A percentile compares a stretch with the other conserved stretches of the same genome.
Evolutionary conservation across 1,140 invertebrate genomes (phyloP).

Genomic region (Drosophila sulfurigaster): DNA sequence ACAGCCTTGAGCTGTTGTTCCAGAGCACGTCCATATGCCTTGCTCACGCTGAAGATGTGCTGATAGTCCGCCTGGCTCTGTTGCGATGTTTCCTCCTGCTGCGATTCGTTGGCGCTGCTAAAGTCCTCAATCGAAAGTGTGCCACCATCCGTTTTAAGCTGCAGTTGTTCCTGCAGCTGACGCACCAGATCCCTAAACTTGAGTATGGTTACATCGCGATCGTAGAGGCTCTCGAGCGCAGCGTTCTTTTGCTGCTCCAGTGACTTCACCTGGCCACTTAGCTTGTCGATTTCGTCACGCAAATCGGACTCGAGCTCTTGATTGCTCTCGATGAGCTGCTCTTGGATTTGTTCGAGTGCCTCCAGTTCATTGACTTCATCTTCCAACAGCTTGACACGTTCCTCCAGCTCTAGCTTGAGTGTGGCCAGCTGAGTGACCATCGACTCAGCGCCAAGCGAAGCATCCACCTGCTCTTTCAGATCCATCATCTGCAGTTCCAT

Average conservation of each 20-base stretch:
- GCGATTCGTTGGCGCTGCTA: constrained; percentile 82
- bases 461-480: constrained; percentile 90
- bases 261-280: constrained; percentile 91
- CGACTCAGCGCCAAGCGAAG: constrained; percentile 97
- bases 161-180: constrained; percentile 91
- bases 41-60: constrained; percentile 94
- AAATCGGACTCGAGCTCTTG: constrained; percentile 96
- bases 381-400: constrained; percentile 93
- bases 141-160: constrained; percentile 59
- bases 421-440: constrained; percentile 98
- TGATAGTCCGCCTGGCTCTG: constrained; percentile 92
- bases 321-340: constrained; percentile 91
- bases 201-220: constrained; percentile 95
- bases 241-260: constrained; percentile 92
- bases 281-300: constrained; percentile 96
- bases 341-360: constrained; percentile 91
- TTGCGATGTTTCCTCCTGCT: constrained; percentile 79
- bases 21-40: constrained; percentile 95
- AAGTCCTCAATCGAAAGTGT: constrained; percentile 76
- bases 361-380: constrained; percentile 95
- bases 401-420: constrained; percentile 96
- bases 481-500: constrained; percentile 95
- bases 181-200: constrained; percentile 98
- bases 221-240: constrained; percentile 95
- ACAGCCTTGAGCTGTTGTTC: constrained; percentile 96